These are phyloP conservation scores for Spheniscus humboldti DNA, from an alignment of 2,797 vertebrate genomes.

Conservation along the genomic window DNA sequence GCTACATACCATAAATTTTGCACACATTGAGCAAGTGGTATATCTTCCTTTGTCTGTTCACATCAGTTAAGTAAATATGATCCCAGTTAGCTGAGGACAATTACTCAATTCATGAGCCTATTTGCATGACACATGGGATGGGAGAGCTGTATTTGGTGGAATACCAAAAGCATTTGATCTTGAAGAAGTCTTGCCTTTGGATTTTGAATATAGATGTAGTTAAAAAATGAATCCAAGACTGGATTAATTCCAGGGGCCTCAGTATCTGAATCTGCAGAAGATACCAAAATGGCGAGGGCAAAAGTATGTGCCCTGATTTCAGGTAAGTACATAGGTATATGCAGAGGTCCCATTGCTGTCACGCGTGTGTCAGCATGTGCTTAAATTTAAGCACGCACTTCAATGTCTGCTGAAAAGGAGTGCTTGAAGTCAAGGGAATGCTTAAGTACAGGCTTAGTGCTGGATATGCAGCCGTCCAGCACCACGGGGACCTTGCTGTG, in stretches of 20 bases:
- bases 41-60: conserved; percentile 57
- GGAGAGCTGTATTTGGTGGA: background rate
- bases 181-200: background rate
- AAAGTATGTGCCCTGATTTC: background rate
- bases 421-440: background rate
- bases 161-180: background rate
- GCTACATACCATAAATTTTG: conserved; percentile 54
- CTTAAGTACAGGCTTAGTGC: background rate
- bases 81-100: conserved; percentile 27
- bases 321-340: background rate
- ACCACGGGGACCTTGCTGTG: background rate
- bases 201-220: background rate
- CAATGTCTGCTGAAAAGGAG: background rate
- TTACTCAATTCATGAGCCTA: background rate
- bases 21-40: conserved; percentile 13
- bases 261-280: background rate
- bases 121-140: conserved; percentile 24
- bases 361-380: background rate
- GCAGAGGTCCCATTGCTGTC: background rate
- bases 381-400: background rate
- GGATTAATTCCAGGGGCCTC: background rate
- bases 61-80: conserved; percentile 59
- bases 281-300: background rate
- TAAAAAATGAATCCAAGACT: background rate
- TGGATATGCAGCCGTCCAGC: background rate